Base-by-base conservation (phyloP, 1,140 invertebrate species). In the Pogonomyrmex barbatus region DNA sequence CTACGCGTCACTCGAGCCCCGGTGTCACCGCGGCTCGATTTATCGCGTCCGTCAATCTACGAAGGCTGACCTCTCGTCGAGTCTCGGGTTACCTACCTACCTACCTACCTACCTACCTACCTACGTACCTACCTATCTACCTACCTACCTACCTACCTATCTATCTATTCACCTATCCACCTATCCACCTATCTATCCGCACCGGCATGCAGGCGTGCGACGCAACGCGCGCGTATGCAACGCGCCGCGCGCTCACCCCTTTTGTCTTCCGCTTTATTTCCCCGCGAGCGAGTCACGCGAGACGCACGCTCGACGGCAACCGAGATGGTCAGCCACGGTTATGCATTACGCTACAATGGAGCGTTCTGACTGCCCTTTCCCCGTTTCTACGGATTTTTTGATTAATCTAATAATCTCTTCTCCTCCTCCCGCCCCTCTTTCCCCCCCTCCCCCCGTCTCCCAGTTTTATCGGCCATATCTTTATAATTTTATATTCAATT, bases 1-100 rank as follows among this genome's bases (percentile, higher is more conserved):
- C 62, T 79, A 79, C 79, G 54, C 79, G 90, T 94, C 91, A 91
- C 88, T 88, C 85, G 77, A 75, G 87, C 85, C 79, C 39, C 78
- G 87, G 62, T 90, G 89, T 90, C 89, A 90, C 83, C 83, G 79
- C 67, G 87, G 88, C 89, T 91, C 92, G 92, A 93, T 93, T 95
- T 95, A 95, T 95, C 94, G 91, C 90, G 86, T 92, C 92, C 93
- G 94, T 94, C 94, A 94, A 95, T 94, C 94, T 94, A 92, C 89
- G 86, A 81, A 90, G 89, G 85, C 90, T 94, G 94, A 95, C 94
- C 94, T 94, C 93, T 92, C 91, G 92, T 87, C 90, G 73, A 92
- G 90, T 92, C 93, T 94, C 94, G 90, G 92, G 89, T 95, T 95
- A 95, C 94, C 92, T 85, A 83, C 89, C 88, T 85, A 79, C 78